phyloP scores from a whole-genome alignment of 2,888 invertebrate species.

The Hirtodrosophila trivittata region DNA sequence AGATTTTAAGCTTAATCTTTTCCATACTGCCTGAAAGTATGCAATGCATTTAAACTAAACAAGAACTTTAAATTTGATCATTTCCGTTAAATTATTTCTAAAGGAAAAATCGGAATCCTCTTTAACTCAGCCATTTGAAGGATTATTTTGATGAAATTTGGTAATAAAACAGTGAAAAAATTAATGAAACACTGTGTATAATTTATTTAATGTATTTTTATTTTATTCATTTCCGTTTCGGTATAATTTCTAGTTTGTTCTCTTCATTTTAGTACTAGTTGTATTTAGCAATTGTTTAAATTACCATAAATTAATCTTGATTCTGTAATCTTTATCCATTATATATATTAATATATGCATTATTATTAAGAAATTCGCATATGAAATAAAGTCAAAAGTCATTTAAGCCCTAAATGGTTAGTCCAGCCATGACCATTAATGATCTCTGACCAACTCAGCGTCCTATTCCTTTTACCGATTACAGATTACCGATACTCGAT shows the following conservation, averaged over 20 bases:
- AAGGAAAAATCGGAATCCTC: no score
- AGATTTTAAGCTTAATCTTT: no score
- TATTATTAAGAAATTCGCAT: slow-evolving; percentile 76
- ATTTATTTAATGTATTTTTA: slow-evolving; percentile 74
- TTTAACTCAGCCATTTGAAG: no score
- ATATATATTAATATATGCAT: slow-evolving; percentile 60
- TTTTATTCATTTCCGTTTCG: slow-evolving; percentile 81
- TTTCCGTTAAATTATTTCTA: no score
- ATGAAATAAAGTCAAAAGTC: slow-evolving; percentile 78
- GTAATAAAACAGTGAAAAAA: neutral
- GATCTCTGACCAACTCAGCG: slow-evolving; percentile 29
- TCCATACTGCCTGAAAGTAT: no score
- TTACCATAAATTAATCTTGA: slow-evolving; percentile 71
- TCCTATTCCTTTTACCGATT: slow-evolving; percentile 15
- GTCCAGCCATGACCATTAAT: slow-evolving; percentile 9
- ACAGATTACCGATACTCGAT: no score
- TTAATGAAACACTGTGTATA: slow-evolving; percentile 8
- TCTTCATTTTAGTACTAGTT: slow-evolving; percentile 78
- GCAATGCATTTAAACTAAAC: no score
- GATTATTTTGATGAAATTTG: no score
- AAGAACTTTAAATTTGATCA: no score
- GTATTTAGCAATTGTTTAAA: slow-evolving; percentile 73
- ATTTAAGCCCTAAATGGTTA: slow-evolving; percentile 48
- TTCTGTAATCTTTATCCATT: slow-evolving; percentile 54
- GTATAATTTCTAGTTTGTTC: slow-evolving; percentile 82